Evolutionary conservation across 2,113 vertebrate species (phyloP), one percentile per base, ranked within the genome.

Genomic region (Sapayoa aenigma): DNA sequence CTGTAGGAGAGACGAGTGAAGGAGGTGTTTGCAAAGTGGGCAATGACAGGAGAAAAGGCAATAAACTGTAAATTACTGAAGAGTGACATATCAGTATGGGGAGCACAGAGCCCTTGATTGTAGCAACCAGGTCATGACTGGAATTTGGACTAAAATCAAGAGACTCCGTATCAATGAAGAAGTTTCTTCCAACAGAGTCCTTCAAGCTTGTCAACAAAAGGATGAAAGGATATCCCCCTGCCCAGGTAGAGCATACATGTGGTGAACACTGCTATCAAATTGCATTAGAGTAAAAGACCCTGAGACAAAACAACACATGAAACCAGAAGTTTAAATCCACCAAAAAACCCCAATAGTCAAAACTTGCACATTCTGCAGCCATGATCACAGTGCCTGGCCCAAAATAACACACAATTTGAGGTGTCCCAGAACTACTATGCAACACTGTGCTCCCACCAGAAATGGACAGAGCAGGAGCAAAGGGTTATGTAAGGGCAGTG

Each of bases 181-280:
- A n/a, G 3, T 11, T 21, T 28, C 27, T 87, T 73, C 56, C 12
- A 8, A 73, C 3, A 69, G 12, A 74, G 17, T 6, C 20, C 23
- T 76, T 46, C 31, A 81, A 11, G 17, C 73, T 80, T 23, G 19
- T 56, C 76, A 81, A 58, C 35, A 35, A 73, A 68, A 33, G 21
- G 35, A 46, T 63, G 24, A 60, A 74, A 81, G 22, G 17, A 30
- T 68, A 63, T 21, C 18, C 11, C 14, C 5, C 12, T 9, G 4
- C 27, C 22, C 59, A 58, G 15, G 46, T 1, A 42, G 24, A 42
- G 11, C 28, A 47, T 6, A 42, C 0, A 0, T 16, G 71, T 30
- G 12, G 8, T 77, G 35, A 92, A 35, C 39, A 50, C 21, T 75
- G 27, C 30, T 39, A 52, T 9, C 28, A 44, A 69, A 80, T 21